Percentiles rank a stretch among this genome's conserved stretches.
Evolutionary conservation across 2,888 invertebrate genomes (phyloP).

Genomic region (Eilema depressum): DNA sequence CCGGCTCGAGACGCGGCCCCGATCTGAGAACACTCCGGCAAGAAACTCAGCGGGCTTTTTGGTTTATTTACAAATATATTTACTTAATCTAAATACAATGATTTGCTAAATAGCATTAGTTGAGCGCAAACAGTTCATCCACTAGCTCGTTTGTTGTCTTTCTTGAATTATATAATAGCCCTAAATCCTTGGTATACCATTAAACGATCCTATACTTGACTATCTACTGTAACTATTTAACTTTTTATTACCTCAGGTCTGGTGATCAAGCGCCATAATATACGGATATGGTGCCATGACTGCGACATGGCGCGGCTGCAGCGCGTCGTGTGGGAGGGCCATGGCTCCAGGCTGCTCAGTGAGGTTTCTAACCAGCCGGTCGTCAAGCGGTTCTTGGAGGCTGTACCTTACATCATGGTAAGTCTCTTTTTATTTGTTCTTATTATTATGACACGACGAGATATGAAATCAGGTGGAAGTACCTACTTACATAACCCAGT

Average conservation of each 20-base stretch:
- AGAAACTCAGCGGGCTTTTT: too few species aligned
- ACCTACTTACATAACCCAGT: too few species aligned
- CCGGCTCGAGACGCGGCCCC: too few species aligned
- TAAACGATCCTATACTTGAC: not conserved
- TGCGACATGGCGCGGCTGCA: conserved; percentile 95
- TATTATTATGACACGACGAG: not conserved
- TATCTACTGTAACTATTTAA: not conserved
- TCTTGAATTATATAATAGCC: too few species aligned
- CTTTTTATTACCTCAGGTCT: conserved; percentile 83
- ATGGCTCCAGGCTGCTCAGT: conserved; percentile 93
- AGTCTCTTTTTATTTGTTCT: conserved; percentile 36
- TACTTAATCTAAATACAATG: too few species aligned
- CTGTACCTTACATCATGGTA: conserved; percentile 98
- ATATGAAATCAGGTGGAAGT: too few species aligned
- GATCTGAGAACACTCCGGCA: too few species aligned
- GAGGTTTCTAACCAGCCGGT: conserved; percentile 94
- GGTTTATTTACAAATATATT: too few species aligned
- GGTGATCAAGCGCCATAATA: conserved; percentile 94
- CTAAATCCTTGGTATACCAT: too few species aligned
- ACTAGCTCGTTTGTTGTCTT: too few species aligned
- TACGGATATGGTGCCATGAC: conserved; percentile 98
- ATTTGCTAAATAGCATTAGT: too few species aligned
- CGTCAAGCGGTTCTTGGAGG: conserved; percentile 94
- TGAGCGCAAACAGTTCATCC: too few species aligned
- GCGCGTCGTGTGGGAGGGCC: conserved; percentile 96